Conservation (phyloP, 2,113 vertebrate species). For the Rhagologus leucostigma region DNA sequence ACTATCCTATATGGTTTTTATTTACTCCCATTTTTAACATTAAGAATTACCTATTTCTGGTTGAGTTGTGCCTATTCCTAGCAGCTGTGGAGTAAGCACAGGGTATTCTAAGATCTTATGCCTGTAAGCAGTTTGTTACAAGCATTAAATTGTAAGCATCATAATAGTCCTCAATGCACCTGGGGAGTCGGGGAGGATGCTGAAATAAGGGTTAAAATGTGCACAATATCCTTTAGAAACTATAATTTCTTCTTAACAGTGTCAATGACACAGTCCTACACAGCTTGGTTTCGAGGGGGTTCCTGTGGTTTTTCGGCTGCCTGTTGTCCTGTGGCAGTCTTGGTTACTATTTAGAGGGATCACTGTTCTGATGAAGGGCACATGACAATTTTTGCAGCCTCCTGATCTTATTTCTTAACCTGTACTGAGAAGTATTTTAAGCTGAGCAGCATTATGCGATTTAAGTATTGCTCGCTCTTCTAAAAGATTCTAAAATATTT, state of each 20-base stretch:
- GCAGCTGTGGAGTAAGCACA: background rate
- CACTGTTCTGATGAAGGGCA: background rate
- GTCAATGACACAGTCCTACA: background rate
- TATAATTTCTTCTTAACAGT: background rate
- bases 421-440: background rate
- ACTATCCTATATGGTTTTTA: background rate
- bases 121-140: background rate
- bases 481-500: background rate
- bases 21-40: accelerated
- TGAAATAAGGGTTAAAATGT: background rate
- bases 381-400: background rate
- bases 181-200: background rate
- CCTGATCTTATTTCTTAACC: background rate
- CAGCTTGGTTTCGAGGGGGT: accelerated
- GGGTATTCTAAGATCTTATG: background rate
- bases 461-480: too few species aligned
- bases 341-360: background rate
- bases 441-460: background rate
- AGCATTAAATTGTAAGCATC: background rate
- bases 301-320: background rate
- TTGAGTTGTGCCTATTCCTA: background rate
- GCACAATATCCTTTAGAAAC: background rate
- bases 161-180: background rate
- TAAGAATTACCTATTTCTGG: background rate
- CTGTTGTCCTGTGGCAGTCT: background rate